phyloP scores from a whole-genome alignment of 2,797 vertebrate species.

The Sebastes trivittatus region DNA sequence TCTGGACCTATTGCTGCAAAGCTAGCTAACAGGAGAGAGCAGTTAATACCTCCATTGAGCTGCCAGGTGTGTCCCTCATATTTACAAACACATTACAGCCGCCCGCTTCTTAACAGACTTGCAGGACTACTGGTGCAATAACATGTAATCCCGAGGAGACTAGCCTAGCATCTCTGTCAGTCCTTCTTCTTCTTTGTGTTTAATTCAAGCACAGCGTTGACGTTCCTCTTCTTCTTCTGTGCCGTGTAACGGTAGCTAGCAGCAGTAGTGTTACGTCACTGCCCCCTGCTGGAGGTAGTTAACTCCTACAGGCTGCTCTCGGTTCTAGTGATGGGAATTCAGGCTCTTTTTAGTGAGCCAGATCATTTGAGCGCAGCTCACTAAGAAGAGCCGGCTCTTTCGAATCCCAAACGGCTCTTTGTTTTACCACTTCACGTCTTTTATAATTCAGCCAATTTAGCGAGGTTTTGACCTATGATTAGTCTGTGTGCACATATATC shows the following conservation, averaged over 20 bases:
- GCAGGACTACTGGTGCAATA: neutral
- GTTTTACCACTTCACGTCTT: no score
- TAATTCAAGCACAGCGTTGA: neutral
- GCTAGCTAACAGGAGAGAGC: neutral
- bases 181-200: constrained; percentile 5
- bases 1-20: neutral
- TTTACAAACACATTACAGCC: neutral
- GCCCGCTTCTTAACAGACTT: fast-evolving
- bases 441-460: no score
- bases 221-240: neutral
- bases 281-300: neutral
- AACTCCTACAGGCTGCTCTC: neutral
- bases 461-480: no score
- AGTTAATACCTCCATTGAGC: neutral
- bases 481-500: no score
- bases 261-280: no score
- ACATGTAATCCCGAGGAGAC: neutral
- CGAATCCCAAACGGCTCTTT: no score
- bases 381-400: no score
- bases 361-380: no score
- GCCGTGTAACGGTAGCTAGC: neutral
- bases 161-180: neutral
- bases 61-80: neutral
- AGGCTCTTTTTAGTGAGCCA: no score
- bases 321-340: no score